phyloP scores from a whole-genome alignment of 2,888 invertebrate genomes.

The Saturnia japonica region DNA sequence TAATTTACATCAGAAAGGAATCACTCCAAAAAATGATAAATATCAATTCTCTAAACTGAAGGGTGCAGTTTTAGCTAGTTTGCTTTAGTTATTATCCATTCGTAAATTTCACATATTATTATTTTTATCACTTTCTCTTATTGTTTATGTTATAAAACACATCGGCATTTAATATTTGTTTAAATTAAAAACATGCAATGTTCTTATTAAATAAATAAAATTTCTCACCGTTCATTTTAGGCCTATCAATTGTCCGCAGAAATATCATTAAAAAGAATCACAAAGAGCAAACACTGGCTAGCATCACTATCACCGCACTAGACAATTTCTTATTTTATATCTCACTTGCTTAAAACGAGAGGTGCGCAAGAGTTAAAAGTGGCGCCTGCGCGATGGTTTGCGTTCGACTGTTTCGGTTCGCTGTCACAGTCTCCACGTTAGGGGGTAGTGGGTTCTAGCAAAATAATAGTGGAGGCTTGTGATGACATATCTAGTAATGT shows the following conservation, averaged over 20 bases:
- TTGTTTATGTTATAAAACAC: no score
- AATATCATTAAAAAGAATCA: constrained; percentile 37
- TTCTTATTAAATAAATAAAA: constrained; percentile 14
- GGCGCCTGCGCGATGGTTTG: constrained; percentile 45
- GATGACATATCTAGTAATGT: constrained; percentile 26
- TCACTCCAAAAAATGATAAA: no score
- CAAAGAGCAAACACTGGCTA: constrained; percentile 55
- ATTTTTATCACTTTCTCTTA: no score
- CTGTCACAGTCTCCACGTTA: constrained; percentile 2
- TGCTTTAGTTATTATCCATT: no score
- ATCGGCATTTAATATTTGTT: no score
- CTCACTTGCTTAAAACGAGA: constrained; percentile 26
- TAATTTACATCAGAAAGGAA: no score
- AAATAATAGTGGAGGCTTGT: constrained; percentile 36
- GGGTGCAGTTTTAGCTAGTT: no score
- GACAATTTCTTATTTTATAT: constrained; percentile 25
- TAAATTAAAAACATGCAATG: no score
- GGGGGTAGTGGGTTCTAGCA: constrained; percentile 30
- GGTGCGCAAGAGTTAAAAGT: constrained; percentile 46
- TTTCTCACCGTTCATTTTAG: constrained; percentile 73
- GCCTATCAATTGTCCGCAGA: constrained; percentile 59
- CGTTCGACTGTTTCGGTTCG: constrained; percentile 41
- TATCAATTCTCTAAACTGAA: no score
- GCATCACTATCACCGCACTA: constrained; percentile 74
- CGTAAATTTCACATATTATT: no score